phyloP scores from a whole-genome alignment of 2,797 vertebrate genomes.

The Hydrolagus colliei region DNA sequence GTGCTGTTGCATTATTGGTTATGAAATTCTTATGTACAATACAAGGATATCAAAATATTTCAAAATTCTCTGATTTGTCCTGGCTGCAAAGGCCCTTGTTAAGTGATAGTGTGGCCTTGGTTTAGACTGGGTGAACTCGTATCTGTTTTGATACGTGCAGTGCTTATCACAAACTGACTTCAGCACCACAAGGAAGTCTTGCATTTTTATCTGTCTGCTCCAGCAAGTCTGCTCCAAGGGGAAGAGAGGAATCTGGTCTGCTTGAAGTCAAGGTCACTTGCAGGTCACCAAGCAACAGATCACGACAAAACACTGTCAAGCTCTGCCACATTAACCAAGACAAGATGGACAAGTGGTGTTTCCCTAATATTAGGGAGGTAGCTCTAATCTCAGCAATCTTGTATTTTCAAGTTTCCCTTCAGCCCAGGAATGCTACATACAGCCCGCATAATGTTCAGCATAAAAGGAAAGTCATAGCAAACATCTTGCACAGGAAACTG shows the following conservation, averaged over 20 bases:
- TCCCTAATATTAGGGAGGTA: neutral
- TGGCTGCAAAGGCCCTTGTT: neutral
- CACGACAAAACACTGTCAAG: neutral
- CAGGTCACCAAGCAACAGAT: constrained; percentile 49
- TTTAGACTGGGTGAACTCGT: neutral
- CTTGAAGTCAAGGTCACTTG: constrained; percentile 53
- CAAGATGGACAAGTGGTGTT: neutral
- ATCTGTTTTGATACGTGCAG: neutral
- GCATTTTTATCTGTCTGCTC: constrained; percentile 35
- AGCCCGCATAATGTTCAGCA: neutral
- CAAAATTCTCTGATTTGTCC: neutral
- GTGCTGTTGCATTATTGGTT: no score
- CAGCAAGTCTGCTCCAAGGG: neutral
- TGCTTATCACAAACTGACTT: constrained; percentile 16
- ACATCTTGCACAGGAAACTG: neutral
- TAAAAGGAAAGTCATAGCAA: neutral
- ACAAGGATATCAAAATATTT: neutral
- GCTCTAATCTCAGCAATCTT: neutral
- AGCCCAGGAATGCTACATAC: neutral
- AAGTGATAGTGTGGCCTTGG: neutral
- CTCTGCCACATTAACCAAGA: neutral
- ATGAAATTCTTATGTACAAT: no score
- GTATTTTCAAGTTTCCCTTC: neutral
- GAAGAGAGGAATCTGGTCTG: constrained; percentile 26
- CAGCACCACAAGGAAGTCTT: constrained; percentile 39